Evolutionary conservation across 2,888 invertebrate species (phyloP).

Genomic region (Hirtodrosophila trivittata): DNA sequence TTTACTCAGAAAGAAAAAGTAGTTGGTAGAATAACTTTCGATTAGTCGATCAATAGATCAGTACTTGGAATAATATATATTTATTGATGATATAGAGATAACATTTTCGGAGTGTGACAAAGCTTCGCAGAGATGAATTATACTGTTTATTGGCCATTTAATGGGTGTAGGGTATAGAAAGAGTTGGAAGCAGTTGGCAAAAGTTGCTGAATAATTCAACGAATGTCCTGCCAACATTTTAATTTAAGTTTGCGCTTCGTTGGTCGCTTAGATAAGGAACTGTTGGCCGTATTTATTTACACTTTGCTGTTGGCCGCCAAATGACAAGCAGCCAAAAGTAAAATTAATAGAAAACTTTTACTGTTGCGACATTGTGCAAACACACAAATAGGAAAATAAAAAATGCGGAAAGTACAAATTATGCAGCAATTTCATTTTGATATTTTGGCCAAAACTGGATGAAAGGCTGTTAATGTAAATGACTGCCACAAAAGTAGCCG

Average conservation of each 20-base stretch:
- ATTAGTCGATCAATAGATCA: too few relatives aligned
- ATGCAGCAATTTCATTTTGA: slow-evolving; percentile 80
- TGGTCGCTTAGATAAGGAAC: slow-evolving; percentile 72
- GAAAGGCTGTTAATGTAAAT: slow-evolving; percentile 80
- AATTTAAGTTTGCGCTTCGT: slow-evolving; percentile 80
- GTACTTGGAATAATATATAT: too few relatives aligned
- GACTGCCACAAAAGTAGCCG: slow-evolving; percentile 61
- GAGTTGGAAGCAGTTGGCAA: slow-evolving; percentile 62
- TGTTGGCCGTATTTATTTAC: slow-evolving; percentile 70
- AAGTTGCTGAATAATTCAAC: slow-evolving; percentile 80
- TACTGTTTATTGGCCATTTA: too few relatives aligned
- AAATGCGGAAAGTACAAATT: slow-evolving; percentile 74
- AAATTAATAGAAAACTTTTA: slow-evolving; percentile 75
- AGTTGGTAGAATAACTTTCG: too few relatives aligned
- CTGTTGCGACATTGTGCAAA: slow-evolving; percentile 49
- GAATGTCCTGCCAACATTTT: slow-evolving; percentile 78
- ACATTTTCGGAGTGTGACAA: too few relatives aligned
- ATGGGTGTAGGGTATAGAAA: slow-evolving; percentile 37
- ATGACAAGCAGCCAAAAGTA: slow-evolving; percentile 59
- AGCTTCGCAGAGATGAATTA: slow-evolving; percentile 8
- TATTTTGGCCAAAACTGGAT: slow-evolving; percentile 69
- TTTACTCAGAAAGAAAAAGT: too few relatives aligned
- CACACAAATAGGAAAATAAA: slow-evolving; percentile 47
- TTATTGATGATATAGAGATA: too few relatives aligned
- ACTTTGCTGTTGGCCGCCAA: slow-evolving; percentile 64